Base-by-base conservation (phyloP, 2,888 invertebrate genomes). In the Matsumyia berberina region DNA sequence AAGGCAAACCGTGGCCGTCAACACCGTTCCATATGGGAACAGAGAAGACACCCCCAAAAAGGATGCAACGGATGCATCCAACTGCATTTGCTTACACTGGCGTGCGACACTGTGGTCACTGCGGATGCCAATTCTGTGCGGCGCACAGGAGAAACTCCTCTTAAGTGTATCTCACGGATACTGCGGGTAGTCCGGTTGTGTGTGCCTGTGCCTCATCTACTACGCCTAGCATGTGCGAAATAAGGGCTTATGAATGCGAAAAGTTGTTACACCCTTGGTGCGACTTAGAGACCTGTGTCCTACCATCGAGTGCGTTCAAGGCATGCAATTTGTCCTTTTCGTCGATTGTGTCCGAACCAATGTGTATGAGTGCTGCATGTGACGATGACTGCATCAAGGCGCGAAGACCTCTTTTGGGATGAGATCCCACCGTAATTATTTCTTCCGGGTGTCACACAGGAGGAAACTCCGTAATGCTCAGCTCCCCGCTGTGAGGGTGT, bases 71-170 rank as follows among this genome's bases (percentile, higher is more conserved):
- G 49, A 72, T 77, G 78, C 78, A 15, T 62, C 46, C 69, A 69
- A 62, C 67, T 83, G 69, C 79, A 74, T 74, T 79, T 66, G 79
- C 58, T 85, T 74, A 70, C 76, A 85, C 64, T 70, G 85, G 85
- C 85, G 85, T 85, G 85, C 85, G 85, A 85, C 85, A 66, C 46
- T 85, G 85, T 76, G 85, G 85, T 85, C 70, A 74, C 53, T 85
- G 85, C 74, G 80, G 85, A 85, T 85, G 53, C 53, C 79, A 85
- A 60, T 66, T 74, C 76, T 53, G 74, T 76, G 69, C 49, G 62
- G 57, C 49, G 37, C 49, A 64, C 67, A 69, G 67, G 73, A 78
- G 83, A 31, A 70, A 70, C 80, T 85, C 72, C 74, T 79, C 80
- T 80, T 80, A 85, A 85, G 80, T 85, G 80, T 53, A 80, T 74